These are phyloP conservation scores for Parazoanthus swiftii DNA, from an alignment of 92 coral and sea anemone genomes.

Conservation along the genomic window DNA sequence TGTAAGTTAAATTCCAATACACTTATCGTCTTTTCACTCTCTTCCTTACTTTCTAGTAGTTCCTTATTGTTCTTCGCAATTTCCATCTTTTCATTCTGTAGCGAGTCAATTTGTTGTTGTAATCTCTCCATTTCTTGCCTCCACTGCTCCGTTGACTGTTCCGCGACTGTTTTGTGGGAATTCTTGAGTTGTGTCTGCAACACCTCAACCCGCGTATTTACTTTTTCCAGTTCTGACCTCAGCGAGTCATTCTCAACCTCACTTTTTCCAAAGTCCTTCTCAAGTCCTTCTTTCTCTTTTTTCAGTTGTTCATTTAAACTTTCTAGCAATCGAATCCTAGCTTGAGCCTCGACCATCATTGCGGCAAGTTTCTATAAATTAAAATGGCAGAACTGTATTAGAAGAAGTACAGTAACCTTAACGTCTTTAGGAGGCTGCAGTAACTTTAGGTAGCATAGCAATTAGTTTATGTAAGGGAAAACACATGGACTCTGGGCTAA, in stretches of 20 bases:
- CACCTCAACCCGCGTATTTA: conserved; percentile 56
- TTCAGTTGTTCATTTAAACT: conserved; percentile 51
- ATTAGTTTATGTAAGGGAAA: too few relatives aligned
- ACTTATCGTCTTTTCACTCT: conserved; percentile 50
- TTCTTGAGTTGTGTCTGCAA: conserved; percentile 61
- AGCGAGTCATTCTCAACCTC: conserved; percentile 68
- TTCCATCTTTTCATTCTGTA: conserved; percentile 46
- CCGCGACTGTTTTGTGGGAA: conserved; percentile 39
- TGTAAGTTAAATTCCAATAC: conserved; percentile 64
- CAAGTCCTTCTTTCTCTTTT: conserved; percentile 47
- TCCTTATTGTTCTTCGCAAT: conserved; percentile 44
- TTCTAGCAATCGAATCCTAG: conserved; percentile 45
- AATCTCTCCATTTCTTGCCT: conserved; percentile 30
- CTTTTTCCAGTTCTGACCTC: conserved; percentile 51
- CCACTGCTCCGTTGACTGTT: neutral
- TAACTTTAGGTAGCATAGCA: too few relatives aligned
- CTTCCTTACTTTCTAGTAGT: conserved; percentile 51
- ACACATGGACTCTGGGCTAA: too few relatives aligned
- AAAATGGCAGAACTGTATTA: neutral
- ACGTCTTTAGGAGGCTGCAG: too few relatives aligned
- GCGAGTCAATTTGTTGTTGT: conserved; percentile 39
- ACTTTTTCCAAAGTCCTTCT: conserved; percentile 54
- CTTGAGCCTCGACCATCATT: conserved; percentile 55
- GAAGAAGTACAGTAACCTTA: too few relatives aligned
- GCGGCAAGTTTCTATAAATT: conserved; percentile 52